Evolutionary conservation across 2,113 vertebrate genomes (phyloP), one percentile per base, ranked within the genome.

Genomic region (Hemicordylus capensis): DNA sequence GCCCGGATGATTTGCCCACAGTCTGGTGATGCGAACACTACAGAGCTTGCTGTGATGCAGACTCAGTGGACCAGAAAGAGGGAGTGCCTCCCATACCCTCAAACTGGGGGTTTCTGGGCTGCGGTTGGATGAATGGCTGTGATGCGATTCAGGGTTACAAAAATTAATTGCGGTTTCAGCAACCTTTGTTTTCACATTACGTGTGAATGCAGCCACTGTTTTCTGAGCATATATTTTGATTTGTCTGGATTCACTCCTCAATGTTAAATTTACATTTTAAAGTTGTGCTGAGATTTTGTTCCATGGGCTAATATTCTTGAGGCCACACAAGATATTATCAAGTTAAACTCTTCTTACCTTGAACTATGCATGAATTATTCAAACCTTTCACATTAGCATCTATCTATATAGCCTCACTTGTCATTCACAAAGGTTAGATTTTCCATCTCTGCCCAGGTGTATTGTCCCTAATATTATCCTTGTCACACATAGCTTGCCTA

Each of bases 281-380:
- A 46, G 24, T 84, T 83, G 44, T 48, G 75, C 63, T 92, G 77
- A 76, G 67, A 34, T 48, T 74, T 80, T 89, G 83, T 67, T 92
- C 85, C 90, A 66, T 70, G 63, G 75, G 82, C 61, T 87, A 66
- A 84, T 83, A 70, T 92, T 87, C 91, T 85, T 78, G 85, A 91
- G 89, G 89, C 1, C 87, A 80, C 87, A 46, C 15, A 6, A 90
- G 72, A 77, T 75, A 51, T 56, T 74, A 81, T 39, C 72, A 80
- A 85, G 78, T 90, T 90, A 77, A 85, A 89, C 34, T 1, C 0
- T 77, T 87, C n/a, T 90, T 91, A 90, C 92, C 89, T 95, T 93
- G 89, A 93, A 93, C 85, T 76, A 42, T 1, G 15, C 4, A 87
- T 90, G 89, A 92, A 93, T 94, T 91, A 94, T 94, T 91, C 85